Conservation (phyloP, 2,113 vertebrate genomes). For the Galemys pyrenaicus region DNA sequence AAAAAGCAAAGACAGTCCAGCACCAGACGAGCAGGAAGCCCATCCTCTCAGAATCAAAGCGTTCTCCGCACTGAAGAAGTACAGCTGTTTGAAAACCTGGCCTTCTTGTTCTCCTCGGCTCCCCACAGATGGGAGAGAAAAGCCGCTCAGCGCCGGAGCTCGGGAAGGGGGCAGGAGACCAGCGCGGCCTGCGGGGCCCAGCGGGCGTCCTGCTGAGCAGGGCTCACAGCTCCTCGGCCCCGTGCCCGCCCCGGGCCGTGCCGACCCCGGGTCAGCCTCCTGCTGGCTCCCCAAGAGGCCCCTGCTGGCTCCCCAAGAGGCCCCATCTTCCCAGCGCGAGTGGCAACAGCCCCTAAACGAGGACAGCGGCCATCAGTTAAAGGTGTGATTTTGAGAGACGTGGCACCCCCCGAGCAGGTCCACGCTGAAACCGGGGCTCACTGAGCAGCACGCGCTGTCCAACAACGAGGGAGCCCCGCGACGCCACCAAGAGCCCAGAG, state of each 20-base stretch:
- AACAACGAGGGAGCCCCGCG: not conserved
- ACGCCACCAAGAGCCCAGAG: not conserved
- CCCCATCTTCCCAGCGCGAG: no score
- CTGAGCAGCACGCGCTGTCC: not conserved
- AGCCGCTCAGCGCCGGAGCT: not conserved
- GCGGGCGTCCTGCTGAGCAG: not conserved
- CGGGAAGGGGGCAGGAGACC: not conserved
- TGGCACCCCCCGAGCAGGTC: no score
- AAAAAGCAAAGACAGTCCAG: not conserved
- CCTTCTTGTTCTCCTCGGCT: not conserved
- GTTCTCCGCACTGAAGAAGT: not conserved
- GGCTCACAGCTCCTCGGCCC: no score
- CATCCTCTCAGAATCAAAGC: not conserved
- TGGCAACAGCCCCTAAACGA: not conserved
- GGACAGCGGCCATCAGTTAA: not conserved
- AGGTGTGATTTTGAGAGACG: not conserved
- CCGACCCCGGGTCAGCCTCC: no score
- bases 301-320: not conserved
- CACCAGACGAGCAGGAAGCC: not conserved
- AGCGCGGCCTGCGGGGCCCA: no score
- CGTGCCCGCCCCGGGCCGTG: no score
- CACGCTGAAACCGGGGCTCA: not conserved
- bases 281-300: no score
- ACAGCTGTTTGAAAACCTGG: not conserved
- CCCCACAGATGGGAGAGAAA: not conserved